Evolutionary conservation across 2,797 vertebrate genomes (phyloP), one percentile per base, ranked within the genome.

Genomic region (Luscinia megarhynchos): DNA sequence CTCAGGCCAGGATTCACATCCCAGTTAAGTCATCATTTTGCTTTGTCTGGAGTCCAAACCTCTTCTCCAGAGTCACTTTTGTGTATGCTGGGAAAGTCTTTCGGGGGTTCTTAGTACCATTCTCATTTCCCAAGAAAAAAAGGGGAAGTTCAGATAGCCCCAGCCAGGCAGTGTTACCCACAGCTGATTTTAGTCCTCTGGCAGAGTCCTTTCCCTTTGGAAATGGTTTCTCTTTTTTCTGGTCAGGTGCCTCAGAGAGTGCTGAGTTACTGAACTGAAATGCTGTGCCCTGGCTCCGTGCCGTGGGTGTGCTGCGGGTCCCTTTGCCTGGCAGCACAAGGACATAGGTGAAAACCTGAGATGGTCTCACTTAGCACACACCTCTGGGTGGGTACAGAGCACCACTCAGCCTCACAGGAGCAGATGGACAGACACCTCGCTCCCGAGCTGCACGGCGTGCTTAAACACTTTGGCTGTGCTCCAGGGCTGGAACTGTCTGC

Each of bases 371-470:
- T 17, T n/a, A 2, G 46, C 46, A 18, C 24, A 23, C 30, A 15
- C 13, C 27, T 54, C 27, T 18, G 41, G 9, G 15, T 54, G 13
- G 55, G 13, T 54, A 24, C 34, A 15, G 51, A 40, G 57, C 66
- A 10, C 15, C 32, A 0, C 32, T 59, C 40, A 72, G 58, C 38
- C 29, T 64, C 34, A 17, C 11, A 59, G 53, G 27, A 23, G 53
- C 40, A 54, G 26, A 8, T 36, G 40, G 40, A 12, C 3, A 51
- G 46, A 12, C 26, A 32, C 26, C 34, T 8, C 27, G 34, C 41
- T 19, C 13, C 19, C 0, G 1, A 40, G n/a, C 1, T 46, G 38
- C 58, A 27, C 0, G 1, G 36, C 36, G 4, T 1, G 12, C 16
- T 43, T 62, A 21, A 75, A 24, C 11, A 4, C 26, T 53, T 58